Evolutionary conservation across 2,888 invertebrate species (phyloP).

Genomic region (Bombylius major): DNA sequence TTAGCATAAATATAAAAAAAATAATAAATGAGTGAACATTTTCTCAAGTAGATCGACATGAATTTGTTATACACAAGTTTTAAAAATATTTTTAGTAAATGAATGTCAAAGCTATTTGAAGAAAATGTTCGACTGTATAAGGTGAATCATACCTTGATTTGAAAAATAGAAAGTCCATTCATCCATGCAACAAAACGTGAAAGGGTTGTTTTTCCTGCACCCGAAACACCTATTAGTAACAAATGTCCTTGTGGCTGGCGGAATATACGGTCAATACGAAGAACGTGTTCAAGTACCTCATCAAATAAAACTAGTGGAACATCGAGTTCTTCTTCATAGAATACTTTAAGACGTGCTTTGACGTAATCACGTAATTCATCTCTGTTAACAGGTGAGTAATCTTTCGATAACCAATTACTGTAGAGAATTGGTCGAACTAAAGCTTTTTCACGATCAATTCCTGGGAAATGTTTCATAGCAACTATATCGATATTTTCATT

Average conservation of each 20-base stretch:
- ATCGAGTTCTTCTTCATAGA: conserved; percentile 98
- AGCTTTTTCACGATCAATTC: conserved; percentile 70
- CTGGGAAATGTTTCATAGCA: conserved; percentile 89
- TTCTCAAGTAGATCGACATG: background rate
- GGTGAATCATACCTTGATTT: conserved; percentile 66
- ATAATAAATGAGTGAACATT: background rate
- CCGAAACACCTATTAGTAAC: conserved; percentile 94
- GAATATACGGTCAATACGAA: conserved; percentile 98
- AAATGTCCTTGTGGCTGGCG: conserved; percentile 97
- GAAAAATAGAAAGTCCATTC: conserved; percentile 98
- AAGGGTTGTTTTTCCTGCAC: conserved; percentile 97
- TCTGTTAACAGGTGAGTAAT: conserved; percentile 92
- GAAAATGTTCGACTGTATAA: no score
- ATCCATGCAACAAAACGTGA: conserved; percentile 99
- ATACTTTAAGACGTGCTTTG: conserved; percentile 91
- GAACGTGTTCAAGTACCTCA: conserved; percentile 97
- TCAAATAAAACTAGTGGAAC: conserved; percentile 97
- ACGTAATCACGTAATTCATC: conserved; percentile 94
- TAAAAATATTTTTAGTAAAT: no score
- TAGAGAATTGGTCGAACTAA: conserved; percentile 91
- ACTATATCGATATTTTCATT: conserved; percentile 93
- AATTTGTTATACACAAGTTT: no score
- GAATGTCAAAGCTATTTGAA: no score
- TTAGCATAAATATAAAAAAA: no score
- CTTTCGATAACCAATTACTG: conserved; percentile 98